phyloP scores from a whole-genome alignment of 2,888 invertebrate genomes.

The Coecobrya sp. region DNA sequence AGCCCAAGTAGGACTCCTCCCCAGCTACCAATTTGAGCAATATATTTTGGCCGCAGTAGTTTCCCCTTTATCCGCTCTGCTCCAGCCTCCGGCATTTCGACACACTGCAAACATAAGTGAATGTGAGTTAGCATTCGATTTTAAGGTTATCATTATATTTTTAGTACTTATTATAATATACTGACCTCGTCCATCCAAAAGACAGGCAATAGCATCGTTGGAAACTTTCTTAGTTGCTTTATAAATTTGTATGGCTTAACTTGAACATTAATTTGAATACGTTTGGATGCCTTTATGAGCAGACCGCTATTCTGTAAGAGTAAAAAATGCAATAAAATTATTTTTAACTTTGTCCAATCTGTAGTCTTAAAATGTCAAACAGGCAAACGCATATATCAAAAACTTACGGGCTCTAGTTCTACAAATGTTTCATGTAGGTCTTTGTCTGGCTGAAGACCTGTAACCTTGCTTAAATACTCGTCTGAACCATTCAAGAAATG shows the following conservation, averaged over 20 bases:
- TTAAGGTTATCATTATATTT: background rate
- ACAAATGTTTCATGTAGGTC: slow-evolving; percentile 81
- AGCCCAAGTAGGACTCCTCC: slow-evolving; percentile 70
- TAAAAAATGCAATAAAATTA: slow-evolving; percentile 19
- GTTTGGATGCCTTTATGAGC: slow-evolving; percentile 76
- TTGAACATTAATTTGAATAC: slow-evolving; percentile 83
- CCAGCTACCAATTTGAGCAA: slow-evolving; percentile 75
- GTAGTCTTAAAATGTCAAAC: background rate
- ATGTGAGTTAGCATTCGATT: background rate
- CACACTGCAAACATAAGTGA: slow-evolving; percentile 52
- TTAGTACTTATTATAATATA: background rate
- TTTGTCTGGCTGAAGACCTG: slow-evolving; percentile 76
- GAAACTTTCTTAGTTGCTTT: slow-evolving; percentile 78
- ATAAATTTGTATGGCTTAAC: slow-evolving; percentile 77
- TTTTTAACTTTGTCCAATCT: background rate
- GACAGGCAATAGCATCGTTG: slow-evolving; percentile 76
- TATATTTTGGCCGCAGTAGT: slow-evolving; percentile 68
- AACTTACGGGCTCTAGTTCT: slow-evolving; percentile 81
- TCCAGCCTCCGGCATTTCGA: slow-evolving; percentile 76
- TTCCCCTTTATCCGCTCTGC: slow-evolving; percentile 71
- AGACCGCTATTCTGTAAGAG: slow-evolving; percentile 80
- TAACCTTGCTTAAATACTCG: slow-evolving; percentile 65
- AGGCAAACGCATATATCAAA: background rate
- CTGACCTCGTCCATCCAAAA: slow-evolving; percentile 82
- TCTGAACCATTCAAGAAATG: slow-evolving; percentile 81